Percentiles rank a stretch among this genome's conserved stretches.
Evolutionary conservation across 2,113 vertebrate species (phyloP).

Genomic region (Notothenia rossii): DNA sequence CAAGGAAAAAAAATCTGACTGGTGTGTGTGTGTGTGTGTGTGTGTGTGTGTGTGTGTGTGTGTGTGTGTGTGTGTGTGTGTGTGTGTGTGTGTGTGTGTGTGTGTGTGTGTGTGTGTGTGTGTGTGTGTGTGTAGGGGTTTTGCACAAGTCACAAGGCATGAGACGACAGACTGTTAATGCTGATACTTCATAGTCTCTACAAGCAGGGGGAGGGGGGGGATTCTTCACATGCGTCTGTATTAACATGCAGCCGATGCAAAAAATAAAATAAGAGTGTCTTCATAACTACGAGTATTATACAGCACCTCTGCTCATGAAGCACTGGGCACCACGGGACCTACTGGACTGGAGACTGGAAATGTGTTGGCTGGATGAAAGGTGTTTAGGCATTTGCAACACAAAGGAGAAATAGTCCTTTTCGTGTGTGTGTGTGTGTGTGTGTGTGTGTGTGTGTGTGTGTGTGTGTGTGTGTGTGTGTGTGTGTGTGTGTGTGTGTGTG

Average conservation of each 20-base stretch:
- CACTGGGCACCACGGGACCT: constrained; percentile 70
- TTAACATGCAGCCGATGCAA: constrained; percentile 76
- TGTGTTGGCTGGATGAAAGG: constrained; percentile 62
- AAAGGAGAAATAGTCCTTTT: constrained; percentile 61
- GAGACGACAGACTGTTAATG: constrained; percentile 49
- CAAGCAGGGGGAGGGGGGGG: background rate
- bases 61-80: too few relatives aligned
- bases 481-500: too few relatives aligned
- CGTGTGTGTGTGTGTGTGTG: constrained; percentile 19
- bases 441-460: background rate
- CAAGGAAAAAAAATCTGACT: too few relatives aligned
- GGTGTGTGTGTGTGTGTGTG: too few relatives aligned
- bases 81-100: too few relatives aligned
- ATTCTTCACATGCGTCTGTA: constrained; percentile 69
- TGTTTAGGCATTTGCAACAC: constrained; percentile 65
- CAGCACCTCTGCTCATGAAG: constrained; percentile 63
- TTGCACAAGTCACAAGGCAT: constrained; percentile 58
- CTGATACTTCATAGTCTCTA: constrained; percentile 53
- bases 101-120: background rate
- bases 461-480: background rate
- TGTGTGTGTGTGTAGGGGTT: constrained; percentile 18
- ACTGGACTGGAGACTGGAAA: constrained; percentile 70
- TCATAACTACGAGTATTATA: constrained; percentile 65
- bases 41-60: too few relatives aligned
- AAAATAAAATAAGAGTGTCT: constrained; percentile 28